Base-by-base conservation (phyloP, 2,888 invertebrate species). In the Drosophila cognata region DNA sequence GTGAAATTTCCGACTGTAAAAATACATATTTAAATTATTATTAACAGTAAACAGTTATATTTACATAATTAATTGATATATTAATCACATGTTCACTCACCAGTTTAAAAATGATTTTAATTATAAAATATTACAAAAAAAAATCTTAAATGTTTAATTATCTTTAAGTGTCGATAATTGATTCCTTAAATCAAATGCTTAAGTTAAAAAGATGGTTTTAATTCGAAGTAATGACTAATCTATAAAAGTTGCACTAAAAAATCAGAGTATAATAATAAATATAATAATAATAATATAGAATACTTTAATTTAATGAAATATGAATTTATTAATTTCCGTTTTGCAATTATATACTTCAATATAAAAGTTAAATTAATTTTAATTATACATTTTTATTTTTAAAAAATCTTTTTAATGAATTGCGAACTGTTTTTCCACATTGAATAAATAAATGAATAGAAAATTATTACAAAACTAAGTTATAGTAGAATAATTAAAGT, bases 121-220 rank as follows among this genome's bases (percentile, higher is more conserved):
- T 13, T 21, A 43, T 21, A 1, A 6, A 4, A 21, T 3, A 21
- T 43, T 13, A 13, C 13, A 43, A 11, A 43, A 21, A 21, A 7
- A 43, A 13, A 21, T 11, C 43, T 11, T 21, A 4, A 11, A 11
- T 43, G 43, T 11, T 11, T 43, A 21, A 21, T 21, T 43, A 13
- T 1, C 13, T 43, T 13, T 1, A 13, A 43, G 13, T 13, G 21
- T 13, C 0, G 43, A 21, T 21, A 21, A 21, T 13, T 21, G 43
- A 21, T 13, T 43, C 1, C 21, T 13, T 46, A 21, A 46, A 46
- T 46, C 13, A 1, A 46, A 21, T 13, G 6, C 1, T 21, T 21
- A 2, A 1, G 0, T 13, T 46, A 7, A 46, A 7, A 6, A 46
- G 0, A 21, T 0, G 6, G 0, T 16, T 36, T 36, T 4, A 35